These are phyloP conservation scores for Lophotis ruficrista DNA, from an alignment of 2,113 vertebrate species.

Conservation along the genomic window DNA sequence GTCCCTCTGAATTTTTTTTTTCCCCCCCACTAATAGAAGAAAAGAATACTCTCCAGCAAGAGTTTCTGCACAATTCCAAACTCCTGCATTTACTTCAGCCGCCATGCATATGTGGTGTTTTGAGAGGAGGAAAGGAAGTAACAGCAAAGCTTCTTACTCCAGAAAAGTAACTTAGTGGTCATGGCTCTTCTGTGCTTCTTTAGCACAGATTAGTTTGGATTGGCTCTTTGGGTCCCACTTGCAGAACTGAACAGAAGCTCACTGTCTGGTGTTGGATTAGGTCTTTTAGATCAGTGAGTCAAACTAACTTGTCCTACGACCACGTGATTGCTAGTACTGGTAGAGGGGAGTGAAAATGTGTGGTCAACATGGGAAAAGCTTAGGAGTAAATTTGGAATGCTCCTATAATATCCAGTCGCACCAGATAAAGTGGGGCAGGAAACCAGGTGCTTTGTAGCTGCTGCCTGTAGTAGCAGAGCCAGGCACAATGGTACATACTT, in stretches of 20 bases:
- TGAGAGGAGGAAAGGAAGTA: not conserved
- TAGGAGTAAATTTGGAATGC: not conserved
- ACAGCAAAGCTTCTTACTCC: not conserved
- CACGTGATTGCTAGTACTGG: too few species aligned
- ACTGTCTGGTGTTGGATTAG: not conserved
- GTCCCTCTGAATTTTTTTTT: not conserved
- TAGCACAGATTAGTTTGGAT: not conserved
- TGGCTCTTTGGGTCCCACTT: not conserved
- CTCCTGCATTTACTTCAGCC: not conserved
- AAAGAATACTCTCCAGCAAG: not conserved
- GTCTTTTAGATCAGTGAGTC: not conserved
- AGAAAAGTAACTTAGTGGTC: not conserved
- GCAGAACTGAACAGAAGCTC: not conserved
- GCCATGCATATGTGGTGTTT: rapidly evolving
- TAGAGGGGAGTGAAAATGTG: not conserved
- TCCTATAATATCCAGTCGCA: not conserved
- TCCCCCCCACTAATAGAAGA: not conserved
- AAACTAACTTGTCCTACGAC: not conserved
- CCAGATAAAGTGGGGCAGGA: not conserved
- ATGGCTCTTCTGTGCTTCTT: not conserved
- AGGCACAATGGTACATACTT: rapidly evolving
- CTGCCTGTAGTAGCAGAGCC: not conserved
- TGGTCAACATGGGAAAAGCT: not conserved
- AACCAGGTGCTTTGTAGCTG: not conserved
- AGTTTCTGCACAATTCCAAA: not conserved